Evolutionary conservation across 2,888 invertebrate species (phyloP), one percentile per base, ranked within the genome.

Genomic region (Micropterix aruncella): DNA sequence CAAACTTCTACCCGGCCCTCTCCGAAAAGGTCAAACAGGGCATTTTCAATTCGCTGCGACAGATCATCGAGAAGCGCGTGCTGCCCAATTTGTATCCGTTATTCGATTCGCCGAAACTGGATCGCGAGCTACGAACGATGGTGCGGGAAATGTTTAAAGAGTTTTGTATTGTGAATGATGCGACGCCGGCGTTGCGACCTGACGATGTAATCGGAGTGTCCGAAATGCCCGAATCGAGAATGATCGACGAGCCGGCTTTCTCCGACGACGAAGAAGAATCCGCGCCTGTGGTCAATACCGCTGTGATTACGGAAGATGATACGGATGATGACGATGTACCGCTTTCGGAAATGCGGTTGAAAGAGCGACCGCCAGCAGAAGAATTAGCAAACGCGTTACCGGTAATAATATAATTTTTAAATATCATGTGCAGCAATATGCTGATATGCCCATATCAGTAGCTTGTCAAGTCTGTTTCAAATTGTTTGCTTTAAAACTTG

Each of bases 101-200:
- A 45, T 89, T 93, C 66, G 91, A 91, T 58, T 90, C 88, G 58
- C 81, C 83, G 2, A 90, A 89, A 59, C 65, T 92, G 51, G 93
- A 93, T 61, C 73, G 82, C 51, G 92, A 92, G 60, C 65, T 93
- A 51, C 70, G 88, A 48, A 76, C 77, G 48, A 82, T 92, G 63
- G 86, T 96, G 37, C 77, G 87, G 51, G 91, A 92, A 57, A 89
- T 87, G 37, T 96, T 96, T 60, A 82, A 84, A 55, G 94, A 95
- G 64, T 95, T 95, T 63, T 89, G 87, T 58, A 73, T 73, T 47
- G 69, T 68, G 54, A 67, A 66, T 1, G 71, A 71, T 54, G 70
- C 70, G 16, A 46, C 50, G 2, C 66, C 59, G 2, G 73, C 75
- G 16, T 70, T 73, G 15, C 62, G 65, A 41, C 57, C 60, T 18